Evolutionary conservation across 1,140 invertebrate genomes (phyloP).

Genomic region (Ostrea denselamellosa): DNA sequence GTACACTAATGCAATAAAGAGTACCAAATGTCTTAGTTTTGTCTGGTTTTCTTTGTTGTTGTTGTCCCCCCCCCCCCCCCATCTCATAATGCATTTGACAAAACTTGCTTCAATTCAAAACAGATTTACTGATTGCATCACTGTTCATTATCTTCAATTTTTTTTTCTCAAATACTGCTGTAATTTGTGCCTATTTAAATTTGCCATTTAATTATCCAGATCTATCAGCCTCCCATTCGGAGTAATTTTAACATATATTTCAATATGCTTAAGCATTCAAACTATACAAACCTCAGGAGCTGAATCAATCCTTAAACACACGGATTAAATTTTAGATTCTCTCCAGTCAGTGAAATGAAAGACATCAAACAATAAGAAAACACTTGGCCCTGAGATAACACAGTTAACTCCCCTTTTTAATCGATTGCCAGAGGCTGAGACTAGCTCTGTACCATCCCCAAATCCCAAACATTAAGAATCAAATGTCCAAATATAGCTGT

Average conservation of each 20-base stretch:
- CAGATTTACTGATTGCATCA: no score
- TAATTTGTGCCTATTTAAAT: no score
- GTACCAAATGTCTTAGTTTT: no score
- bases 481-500: conserved; percentile 21
- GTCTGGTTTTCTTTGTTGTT: no score
- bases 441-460: not conserved
- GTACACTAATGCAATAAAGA: no score
- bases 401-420: conserved; percentile 34
- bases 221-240: not conserved
- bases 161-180: no score
- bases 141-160: no score
- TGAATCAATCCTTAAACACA: not conserved
- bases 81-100: no score
- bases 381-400: conserved; percentile 23
- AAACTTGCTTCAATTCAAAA: no score
- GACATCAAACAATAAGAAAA: conserved; percentile 10
- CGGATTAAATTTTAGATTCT: not conserved
- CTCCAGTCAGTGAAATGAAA: conserved; percentile 36
- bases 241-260: not conserved
- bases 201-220: no score
- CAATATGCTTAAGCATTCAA: not conserved
- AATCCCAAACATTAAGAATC: not conserved
- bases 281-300: conserved; percentile 4
- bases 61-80: no score
- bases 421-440: conserved; percentile 19